Percentiles rank a stretch among this genome's conserved stretches.
phyloP scores from a whole-genome alignment of 2,797 vertebrate genomes.

The Argyrosomus regius region DNA sequence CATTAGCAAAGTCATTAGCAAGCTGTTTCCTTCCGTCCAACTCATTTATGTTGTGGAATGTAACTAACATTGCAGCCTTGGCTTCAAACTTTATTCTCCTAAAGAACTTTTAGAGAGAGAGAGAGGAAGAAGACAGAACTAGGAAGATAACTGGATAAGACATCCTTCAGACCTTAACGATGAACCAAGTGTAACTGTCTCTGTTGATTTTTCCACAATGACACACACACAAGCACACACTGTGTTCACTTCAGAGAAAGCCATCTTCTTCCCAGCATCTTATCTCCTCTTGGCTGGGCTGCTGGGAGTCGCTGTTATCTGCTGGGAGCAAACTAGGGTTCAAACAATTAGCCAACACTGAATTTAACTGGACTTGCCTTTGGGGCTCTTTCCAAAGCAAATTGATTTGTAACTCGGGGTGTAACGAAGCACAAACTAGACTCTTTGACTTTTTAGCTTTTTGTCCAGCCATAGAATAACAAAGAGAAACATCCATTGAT shows the following conservation, averaged over 20 bases:
- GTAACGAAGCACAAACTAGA: not conserved
- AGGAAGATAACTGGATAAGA: not conserved
- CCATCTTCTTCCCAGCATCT: conserved; percentile 25
- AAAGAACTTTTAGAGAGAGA: not conserved
- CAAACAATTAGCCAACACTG: conserved; percentile 4
- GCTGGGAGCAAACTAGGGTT: conserved; percentile 24
- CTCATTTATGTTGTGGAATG: not conserved
- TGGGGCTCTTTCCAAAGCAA: not conserved
- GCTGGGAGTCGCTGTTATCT: conserved; percentile 40
- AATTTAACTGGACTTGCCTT: not conserved
- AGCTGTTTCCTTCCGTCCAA: not conserved
- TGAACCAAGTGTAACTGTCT: not conserved
- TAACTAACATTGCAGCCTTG: not conserved
- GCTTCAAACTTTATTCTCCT: not conserved
- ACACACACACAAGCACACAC: conserved; percentile 18
- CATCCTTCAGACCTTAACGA: not conserved
- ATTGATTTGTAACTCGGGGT: not conserved
- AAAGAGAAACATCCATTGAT: not conserved
- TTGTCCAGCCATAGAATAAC: not conserved
- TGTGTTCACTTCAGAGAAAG: not conserved
- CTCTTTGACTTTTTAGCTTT: not conserved
- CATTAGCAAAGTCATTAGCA: not conserved
- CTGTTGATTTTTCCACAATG: conserved; percentile 12
- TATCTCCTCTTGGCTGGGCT: conserved; percentile 40
- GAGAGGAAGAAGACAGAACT: too few relatives aligned